phyloP scores from a whole-genome alignment of 2,888 invertebrate genomes.

The Acanthococcus lagerstroemiae region DNA sequence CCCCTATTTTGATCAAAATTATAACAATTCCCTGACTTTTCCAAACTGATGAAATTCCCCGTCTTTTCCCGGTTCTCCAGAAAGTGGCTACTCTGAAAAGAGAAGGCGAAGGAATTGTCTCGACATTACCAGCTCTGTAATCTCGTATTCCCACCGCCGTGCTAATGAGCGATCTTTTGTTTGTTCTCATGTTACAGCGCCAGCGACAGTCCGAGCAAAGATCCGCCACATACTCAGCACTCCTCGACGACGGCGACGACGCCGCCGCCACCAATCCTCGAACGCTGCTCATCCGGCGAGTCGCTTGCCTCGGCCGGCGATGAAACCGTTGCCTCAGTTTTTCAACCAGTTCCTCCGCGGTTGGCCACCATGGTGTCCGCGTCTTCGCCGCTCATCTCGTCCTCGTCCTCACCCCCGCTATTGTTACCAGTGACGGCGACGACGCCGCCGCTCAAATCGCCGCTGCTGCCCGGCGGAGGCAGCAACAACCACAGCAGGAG shows the following conservation, averaged over 20 bases:
- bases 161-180: too few relatives aligned
- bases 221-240: conserved; percentile 44
- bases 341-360: conserved; percentile 55
- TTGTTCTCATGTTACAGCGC: conserved; percentile 57
- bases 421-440: conserved; percentile 15
- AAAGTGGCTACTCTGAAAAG: too few relatives aligned
- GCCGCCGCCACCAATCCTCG: conserved; percentile 46
- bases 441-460: conserved; percentile 34
- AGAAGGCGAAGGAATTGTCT: too few relatives aligned
- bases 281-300: conserved; percentile 66
- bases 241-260: conserved; percentile 24
- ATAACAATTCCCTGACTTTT: too few relatives aligned
- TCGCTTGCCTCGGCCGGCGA: conserved; percentile 60
- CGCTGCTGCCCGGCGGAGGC: conserved; percentile 44
- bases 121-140: too few relatives aligned
- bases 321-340: conserved; percentile 31
- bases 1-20: too few relatives aligned
- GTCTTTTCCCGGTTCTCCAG: too few relatives aligned
- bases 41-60: too few relatives aligned
- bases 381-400: conserved; percentile 61
- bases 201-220: conserved; percentile 55
- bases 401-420: conserved; percentile 48
- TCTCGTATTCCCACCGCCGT: too few relatives aligned
- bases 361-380: conserved; percentile 58
- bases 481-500: conserved; percentile 33